phyloP scores from a whole-genome alignment of 1,140 invertebrate genomes.

The Aricia agestis region DNA sequence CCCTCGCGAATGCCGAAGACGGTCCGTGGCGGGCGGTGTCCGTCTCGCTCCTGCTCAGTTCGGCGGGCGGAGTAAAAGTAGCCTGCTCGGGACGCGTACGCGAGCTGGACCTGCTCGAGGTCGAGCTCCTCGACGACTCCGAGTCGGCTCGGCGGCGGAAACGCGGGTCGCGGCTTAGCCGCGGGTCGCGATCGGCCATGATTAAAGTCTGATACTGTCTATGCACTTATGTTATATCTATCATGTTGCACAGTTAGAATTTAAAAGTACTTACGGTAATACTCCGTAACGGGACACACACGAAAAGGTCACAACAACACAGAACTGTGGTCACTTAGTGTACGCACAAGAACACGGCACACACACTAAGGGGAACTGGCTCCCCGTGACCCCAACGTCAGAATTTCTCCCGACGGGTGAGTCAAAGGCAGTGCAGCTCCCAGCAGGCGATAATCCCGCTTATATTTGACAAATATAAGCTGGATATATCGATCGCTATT shows the following conservation, averaged over 20 bases:
- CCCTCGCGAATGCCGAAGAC: constrained; percentile 2
- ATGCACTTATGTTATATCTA: neutral
- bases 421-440: constrained; percentile 1
- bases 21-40: constrained; percentile 10
- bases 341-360: neutral
- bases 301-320: neutral
- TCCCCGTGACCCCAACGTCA: constrained; percentile 6
- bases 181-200: neutral
- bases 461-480: too few relatives aligned
- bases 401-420: neutral
- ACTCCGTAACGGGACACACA: too few relatives aligned
- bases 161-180: neutral
- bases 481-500: too few relatives aligned
- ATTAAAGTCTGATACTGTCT: neutral
- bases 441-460: neutral
- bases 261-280: too few relatives aligned
- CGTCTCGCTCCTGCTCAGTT: neutral
- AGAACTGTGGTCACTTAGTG: neutral
- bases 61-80: neutral
- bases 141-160: neutral
- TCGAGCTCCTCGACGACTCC: neutral
- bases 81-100: neutral
- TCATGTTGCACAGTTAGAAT: too few relatives aligned
- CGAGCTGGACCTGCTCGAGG: constrained; percentile 2
- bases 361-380: constrained; percentile 1